Evolutionary conservation across 2,797 vertebrate genomes (phyloP), one percentile per base, ranked within the genome.

Genomic region (Prionace glauca): DNA sequence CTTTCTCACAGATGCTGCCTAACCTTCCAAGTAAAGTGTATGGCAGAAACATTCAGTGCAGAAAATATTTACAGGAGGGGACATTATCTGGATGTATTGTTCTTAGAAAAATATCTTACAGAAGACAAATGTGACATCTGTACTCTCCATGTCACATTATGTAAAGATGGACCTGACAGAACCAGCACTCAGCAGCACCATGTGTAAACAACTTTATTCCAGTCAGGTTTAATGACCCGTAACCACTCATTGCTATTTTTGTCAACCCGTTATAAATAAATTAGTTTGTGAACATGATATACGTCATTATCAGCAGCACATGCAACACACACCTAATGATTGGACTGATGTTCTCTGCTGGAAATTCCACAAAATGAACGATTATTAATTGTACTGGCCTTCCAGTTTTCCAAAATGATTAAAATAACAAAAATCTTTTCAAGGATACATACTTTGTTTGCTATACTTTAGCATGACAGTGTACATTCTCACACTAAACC

Each of bases 181-280:
- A 32, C 3, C 26, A n/a, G 87, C 56, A 62, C 56, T 62, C 50
- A 90, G 87, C 60, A 8, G 16, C n/a, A 45, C 41, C 81, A 90
- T n/a, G 20, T 90, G 60, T 90, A 65, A 62, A 90, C 87, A 65
- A 62, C 87, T 90, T 90, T 65, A 56, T 90, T 65, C 87, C 87
- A 90, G 56, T 65, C 29, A 62, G 50, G 12, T 32, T 62, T 90
- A 90, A 90, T 62, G 87, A 65, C 60, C 56, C 87, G 2, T n/a
- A 60, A 90, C 60, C 29, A n/a, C 18, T 88, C 50, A 56, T 60
- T 88, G 86, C 86, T 60, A 90, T 90, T 90, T 88, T 90, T 90
- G 87, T 16, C 56, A 90, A 90, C 56, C 32, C 65, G 56, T 90
- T 62, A 90, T 18, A 90, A 62, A 90, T 88, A 60, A 88, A 88